Base-by-base conservation (phyloP, 2,888 invertebrate species). In the Plutella xylostella region DNA sequence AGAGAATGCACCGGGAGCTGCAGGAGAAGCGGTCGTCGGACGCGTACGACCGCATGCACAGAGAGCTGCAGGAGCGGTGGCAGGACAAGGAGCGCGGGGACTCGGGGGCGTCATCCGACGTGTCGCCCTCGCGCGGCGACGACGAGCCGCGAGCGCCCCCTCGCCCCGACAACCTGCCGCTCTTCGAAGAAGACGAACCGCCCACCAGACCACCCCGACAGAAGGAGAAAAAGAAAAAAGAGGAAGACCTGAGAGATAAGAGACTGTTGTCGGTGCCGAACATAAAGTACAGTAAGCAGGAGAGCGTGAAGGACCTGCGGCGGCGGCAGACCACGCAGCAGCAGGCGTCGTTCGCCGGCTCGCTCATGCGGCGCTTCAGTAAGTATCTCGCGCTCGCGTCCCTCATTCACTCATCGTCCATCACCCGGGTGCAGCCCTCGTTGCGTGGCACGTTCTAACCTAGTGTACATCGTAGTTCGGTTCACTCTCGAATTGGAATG, bases 281-380 rank as follows among this genome's bases (percentile, higher is more conserved):
- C 79, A 88, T 90, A 54, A 92, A 91, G 69, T 85, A 77, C 61
- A 73, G 66, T 52, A 76, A 78, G 60, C 74, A 76, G 57, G 87
- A 88, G 53, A 75, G 76, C 55, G 69, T 68, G 57, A 78, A 76
- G 61, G 89, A 86, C 65, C 74, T 86, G 58, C 80, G 90, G 68
- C 82, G 84, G 60, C 79, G 76, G 63, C 85, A 79, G 54, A 75
- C 76, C 56, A 56, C 79, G 68, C 68, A 72, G 64, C 60, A 64
- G 70, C 61, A 74, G 68, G 63, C 70, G 83, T 68, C 89, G 51
- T 89, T 91, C 84, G 89, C 91, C 59, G 90, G 91, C 68, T 90
- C 86, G 85, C 85, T 93, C 60, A 91, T 91, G 86, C 88, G 93
- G 73, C 90, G 92, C 86, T 92, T 93, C 89, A 92, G 93, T 94